Evolutionary conservation across 92 coral and sea anemone genomes (phyloP).

Genomic region (Phymanthus crucifer): DNA sequence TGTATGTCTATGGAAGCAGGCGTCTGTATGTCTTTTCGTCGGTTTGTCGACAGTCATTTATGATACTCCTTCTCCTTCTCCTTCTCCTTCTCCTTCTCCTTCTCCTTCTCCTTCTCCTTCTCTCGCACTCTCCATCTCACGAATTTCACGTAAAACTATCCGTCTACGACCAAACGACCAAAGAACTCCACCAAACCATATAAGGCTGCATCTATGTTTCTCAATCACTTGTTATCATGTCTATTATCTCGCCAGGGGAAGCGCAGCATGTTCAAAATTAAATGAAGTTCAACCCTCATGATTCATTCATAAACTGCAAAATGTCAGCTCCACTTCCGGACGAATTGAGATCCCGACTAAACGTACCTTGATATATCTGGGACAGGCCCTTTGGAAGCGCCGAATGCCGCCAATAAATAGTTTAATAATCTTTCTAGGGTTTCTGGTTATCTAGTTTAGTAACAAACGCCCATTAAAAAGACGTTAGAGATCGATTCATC

Average conservation of each 20-base stretch:
- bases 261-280: constrained; percentile 7
- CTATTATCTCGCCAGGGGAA: background rate
- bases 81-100: no score
- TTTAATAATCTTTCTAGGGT: background rate
- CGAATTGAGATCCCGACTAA: background rate
- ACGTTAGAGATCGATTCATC: background rate
- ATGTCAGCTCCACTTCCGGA: constrained; percentile 10
- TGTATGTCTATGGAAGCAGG: no score
- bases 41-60: no score
- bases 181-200: background rate
- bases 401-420: background rate
- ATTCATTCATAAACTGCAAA: constrained; percentile 1
- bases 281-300: background rate
- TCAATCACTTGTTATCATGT: background rate
- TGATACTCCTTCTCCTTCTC: background rate
- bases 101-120: background rate
- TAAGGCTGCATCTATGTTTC: background rate
- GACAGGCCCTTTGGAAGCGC: background rate
- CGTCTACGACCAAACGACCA: background rate
- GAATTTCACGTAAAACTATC: no score
- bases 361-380: background rate
- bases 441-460: background rate
- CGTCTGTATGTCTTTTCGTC: no score
- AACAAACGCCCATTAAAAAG: background rate
- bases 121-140: background rate